Percentiles rank a stretch among this genome's conserved stretches.
Conservation (phyloP, 2,113 vertebrate genomes). For the Nansenia antarctica region DNA sequence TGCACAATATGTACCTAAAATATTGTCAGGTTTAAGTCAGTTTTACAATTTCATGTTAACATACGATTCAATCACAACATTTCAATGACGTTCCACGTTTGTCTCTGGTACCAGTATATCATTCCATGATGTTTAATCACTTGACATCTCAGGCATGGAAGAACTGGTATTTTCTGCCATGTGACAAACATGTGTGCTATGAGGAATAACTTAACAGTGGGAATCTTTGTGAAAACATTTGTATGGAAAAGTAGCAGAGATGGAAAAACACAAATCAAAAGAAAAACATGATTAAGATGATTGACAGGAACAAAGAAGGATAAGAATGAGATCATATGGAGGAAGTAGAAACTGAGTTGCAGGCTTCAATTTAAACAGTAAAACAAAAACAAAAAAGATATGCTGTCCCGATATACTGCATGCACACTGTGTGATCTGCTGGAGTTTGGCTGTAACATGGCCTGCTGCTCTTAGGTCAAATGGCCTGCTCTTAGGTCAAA, state of each 20-base stretch:
- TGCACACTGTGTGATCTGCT: too few species aligned
- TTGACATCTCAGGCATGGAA: background rate
- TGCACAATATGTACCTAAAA: too few species aligned
- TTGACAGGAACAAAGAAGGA: conserved; percentile 39
- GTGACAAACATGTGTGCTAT: conserved; percentile 33
- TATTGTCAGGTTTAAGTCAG: too few species aligned
- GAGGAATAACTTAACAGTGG: conserved; percentile 27
- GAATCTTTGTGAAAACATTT: conserved; percentile 63
- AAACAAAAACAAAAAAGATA: too few species aligned
- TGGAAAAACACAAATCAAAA: conserved; percentile 45
- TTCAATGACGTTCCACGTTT: too few species aligned
- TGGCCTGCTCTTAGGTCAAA: background rate
- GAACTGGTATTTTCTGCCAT: conserved; percentile 1
- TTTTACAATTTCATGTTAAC: too few species aligned
- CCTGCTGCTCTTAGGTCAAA: background rate
- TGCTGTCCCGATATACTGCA: too few species aligned
- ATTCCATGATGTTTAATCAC: background rate
- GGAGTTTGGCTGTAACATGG: background rate
- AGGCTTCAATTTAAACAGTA: too few species aligned
- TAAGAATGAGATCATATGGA: conserved; percentile 39
- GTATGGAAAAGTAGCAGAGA: conserved; percentile 69
- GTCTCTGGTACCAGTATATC: background rate
- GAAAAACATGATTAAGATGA: conserved; percentile 25
- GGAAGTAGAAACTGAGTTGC: background rate
- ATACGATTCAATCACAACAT: too few species aligned